phyloP scores from a whole-genome alignment of 2,888 invertebrate genomes.

The Andricus quercusramuli region DNA sequence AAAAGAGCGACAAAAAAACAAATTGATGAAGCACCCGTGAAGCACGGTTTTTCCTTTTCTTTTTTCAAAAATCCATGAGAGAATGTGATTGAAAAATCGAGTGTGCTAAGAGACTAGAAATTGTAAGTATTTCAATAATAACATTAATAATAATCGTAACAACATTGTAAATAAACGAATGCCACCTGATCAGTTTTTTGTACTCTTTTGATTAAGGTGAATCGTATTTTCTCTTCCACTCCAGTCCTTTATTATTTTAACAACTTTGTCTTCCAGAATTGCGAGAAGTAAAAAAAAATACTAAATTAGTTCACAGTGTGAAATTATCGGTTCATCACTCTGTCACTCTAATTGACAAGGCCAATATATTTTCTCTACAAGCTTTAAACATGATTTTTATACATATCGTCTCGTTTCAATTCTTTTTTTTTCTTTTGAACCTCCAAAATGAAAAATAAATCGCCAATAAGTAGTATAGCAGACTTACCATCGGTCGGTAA shows the following conservation, averaged over 20 bases:
- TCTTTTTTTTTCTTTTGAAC: neutral
- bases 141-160: constrained; percentile 52
- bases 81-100: constrained; percentile 64
- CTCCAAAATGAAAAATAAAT: too few species aligned
- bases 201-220: constrained; percentile 69
- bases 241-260: neutral
- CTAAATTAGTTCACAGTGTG: constrained; percentile 34
- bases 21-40: constrained; percentile 1
- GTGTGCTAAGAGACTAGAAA: constrained; percentile 75
- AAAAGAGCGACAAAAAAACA: neutral
- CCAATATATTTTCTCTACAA: constrained; percentile 19
- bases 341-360: constrained; percentile 24
- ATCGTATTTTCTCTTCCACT: neutral
- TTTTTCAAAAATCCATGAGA: constrained; percentile 48
- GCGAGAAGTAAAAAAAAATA: constrained; percentile 4
- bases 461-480: too few species aligned
- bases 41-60: constrained; percentile 1
- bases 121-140: constrained; percentile 59
- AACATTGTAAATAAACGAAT: constrained; percentile 58
- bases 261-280: neutral
- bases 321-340: constrained; percentile 35
- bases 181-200: constrained; percentile 66
- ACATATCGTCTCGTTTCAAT: neutral
- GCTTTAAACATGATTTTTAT: constrained; percentile 22
- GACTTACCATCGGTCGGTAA: too few species aligned